These are phyloP conservation scores for Gerosis bhagava DNA, from an alignment of 2,888 invertebrate species.

Conservation along the genomic window DNA sequence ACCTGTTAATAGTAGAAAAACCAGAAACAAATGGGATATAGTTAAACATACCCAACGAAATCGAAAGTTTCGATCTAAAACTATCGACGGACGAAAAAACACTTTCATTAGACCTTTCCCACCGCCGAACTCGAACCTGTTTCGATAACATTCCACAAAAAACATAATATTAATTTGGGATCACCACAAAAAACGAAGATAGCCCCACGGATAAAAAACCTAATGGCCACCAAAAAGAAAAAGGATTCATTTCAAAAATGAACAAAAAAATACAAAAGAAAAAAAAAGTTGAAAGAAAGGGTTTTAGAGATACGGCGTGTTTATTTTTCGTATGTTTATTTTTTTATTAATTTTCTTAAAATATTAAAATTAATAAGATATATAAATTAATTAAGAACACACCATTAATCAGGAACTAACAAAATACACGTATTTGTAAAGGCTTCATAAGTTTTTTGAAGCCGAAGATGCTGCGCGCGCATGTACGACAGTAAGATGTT, in stretches of 20 bases:
- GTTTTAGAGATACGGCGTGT: conserved; percentile 65
- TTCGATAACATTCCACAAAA: conserved; percentile 63
- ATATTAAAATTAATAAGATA: too few relatives aligned
- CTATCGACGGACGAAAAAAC: conserved; percentile 57
- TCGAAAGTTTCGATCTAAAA: conserved; percentile 62
- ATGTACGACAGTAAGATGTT: too few relatives aligned
- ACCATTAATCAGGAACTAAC: too few relatives aligned
- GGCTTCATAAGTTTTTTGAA: too few relatives aligned
- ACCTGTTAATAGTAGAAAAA: conserved; percentile 19
- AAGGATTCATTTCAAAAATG: conserved; percentile 63
- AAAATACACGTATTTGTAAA: too few relatives aligned
- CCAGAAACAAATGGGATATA: conserved; percentile 6
- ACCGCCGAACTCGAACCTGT: conserved; percentile 62
- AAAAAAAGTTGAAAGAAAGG: conserved; percentile 64
- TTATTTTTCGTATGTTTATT: conserved; percentile 36
- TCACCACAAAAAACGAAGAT: conserved; percentile 77
- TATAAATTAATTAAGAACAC: too few relatives aligned
- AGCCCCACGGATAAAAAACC: conserved; percentile 70
- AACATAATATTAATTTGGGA: conserved; percentile 80
- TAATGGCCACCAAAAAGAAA: conserved; percentile 75
- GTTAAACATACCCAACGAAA: conserved; percentile 48
- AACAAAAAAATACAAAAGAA: conserved; percentile 47
- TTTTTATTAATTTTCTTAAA: too few relatives aligned
- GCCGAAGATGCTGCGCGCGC: too few relatives aligned
- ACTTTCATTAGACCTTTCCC: conserved; percentile 78